A percentile compares a stretch with the other conserved stretches of the same genome.
These are phyloP conservation scores for Scolopax rusticola DNA, from an alignment of 2,797 vertebrate genomes.

Conservation along the genomic window DNA sequence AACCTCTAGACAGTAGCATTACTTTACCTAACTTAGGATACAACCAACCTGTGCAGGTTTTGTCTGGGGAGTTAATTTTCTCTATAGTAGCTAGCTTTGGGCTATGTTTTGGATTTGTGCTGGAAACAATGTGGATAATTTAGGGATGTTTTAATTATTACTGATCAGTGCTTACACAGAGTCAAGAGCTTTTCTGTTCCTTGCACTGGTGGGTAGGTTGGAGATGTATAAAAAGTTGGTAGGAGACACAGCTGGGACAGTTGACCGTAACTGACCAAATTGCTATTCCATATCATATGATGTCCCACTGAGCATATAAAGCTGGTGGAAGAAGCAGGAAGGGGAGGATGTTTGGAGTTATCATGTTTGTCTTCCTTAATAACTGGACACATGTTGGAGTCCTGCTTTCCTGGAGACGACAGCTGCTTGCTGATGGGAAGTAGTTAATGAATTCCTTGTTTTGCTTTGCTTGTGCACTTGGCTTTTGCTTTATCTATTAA, in stretches of 20 bases:
- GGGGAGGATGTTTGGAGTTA: background rate
- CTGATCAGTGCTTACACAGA: background rate
- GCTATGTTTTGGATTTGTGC: background rate
- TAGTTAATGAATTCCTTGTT: background rate
- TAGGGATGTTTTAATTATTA: background rate
- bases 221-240: background rate
- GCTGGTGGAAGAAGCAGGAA: background rate
- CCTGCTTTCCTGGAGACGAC: background rate
- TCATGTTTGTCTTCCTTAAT: background rate
- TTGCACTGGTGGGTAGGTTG: background rate
- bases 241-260: background rate
- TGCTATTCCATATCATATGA: background rate
- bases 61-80: background rate
- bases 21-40: background rate
- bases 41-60: background rate
- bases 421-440: background rate
- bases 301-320: background rate
- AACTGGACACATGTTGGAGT: background rate
- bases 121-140: background rate
- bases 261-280: background rate
- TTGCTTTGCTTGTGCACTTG: background rate
- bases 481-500: background rate
- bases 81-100: background rate
- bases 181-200: background rate
- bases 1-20: background rate